Conservation (phyloP, 92 coral and sea anemone genomes). For the Zoanthus solanderi region DNA sequence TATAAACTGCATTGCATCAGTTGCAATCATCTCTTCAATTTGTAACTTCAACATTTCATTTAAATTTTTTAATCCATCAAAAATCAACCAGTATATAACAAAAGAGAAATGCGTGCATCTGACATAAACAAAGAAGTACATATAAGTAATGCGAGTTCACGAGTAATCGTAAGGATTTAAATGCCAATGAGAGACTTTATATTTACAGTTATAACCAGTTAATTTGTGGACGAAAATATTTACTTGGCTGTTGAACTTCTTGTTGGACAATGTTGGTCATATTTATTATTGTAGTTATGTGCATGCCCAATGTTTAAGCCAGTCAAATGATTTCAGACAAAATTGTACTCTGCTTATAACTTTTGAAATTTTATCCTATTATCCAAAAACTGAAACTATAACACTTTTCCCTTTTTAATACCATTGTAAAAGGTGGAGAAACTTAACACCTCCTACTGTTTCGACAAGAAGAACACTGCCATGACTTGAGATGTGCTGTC, state of each 20-base stretch:
- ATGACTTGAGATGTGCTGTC: neutral
- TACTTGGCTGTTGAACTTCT: neutral
- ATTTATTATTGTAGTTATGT: neutral
- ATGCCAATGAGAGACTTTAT: neutral
- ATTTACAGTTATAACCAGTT: neutral
- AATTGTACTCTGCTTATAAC: neutral
- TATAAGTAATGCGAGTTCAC: neutral
- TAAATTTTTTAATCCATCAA: neutral
- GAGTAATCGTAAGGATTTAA: neutral
- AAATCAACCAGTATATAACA: neutral
- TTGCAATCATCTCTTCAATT: neutral
- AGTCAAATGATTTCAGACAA: neutral
- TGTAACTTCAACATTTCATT: neutral
- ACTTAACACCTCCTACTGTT: conserved; percentile 1
- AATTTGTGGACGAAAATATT: neutral
- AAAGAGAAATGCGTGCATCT: neutral
- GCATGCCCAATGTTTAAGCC: neutral
- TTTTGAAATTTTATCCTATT: neutral
- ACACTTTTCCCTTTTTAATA: neutral
- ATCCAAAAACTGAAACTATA: neutral
- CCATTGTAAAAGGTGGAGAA: neutral
- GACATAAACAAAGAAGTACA: neutral
- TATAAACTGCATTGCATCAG: neutral
- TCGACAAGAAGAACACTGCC: conserved; percentile 11
- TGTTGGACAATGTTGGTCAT: neutral